Base-by-base conservation (phyloP, 2,797 vertebrate species). In the Onychomys torridus region DNA sequence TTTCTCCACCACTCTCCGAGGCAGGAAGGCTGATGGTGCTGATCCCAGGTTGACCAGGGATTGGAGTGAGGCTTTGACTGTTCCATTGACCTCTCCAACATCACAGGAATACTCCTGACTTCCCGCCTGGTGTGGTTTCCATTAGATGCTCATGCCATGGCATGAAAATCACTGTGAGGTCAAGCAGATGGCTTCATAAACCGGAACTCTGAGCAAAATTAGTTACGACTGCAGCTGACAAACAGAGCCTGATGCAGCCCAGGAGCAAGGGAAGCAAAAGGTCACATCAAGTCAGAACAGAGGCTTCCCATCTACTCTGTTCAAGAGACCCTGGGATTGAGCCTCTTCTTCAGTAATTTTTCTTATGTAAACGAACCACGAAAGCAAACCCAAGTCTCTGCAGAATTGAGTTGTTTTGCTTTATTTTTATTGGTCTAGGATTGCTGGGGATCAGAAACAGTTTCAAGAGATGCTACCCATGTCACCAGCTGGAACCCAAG, bases 401-500 rank as follows among this genome's bases (percentile, higher is more conserved):
- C 29, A 82, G 69, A 63, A 83, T 55, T 87, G 78, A 82, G 92
- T 95, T 95, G 69, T 87, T 92, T 89, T 65, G 8, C 90, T 77
- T 97, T 94, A 69, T 86, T 93, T 95, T 95, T 96, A 78, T 93
- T 94, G 89, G 61, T 75, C n/a, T 40, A 43, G 34, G 83, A 79
- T 87, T 73, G 57, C 61, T 90, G 71, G 11, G 61, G 78, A 21
- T 85, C 97, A 94, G 49, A 90, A 88, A 61, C 73, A 89, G 85
- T 96, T 93, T 98, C 46, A 59, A 83, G 65, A 96, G 96, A 81
- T 59, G 52, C 0, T 57, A 13, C 75, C 76, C 43, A 3, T 89
- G 73, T 92, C 1, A 27, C 83, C 57, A 97, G 96, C 83, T 96
- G 90, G 96, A 97, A 90, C 89, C 91, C 77, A 88, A 88, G 63